A percentile compares a stretch with the other conserved stretches of the same genome.
phyloP scores from a whole-genome alignment of 2,888 invertebrate species.

The Rhamphomyia laevipes region DNA sequence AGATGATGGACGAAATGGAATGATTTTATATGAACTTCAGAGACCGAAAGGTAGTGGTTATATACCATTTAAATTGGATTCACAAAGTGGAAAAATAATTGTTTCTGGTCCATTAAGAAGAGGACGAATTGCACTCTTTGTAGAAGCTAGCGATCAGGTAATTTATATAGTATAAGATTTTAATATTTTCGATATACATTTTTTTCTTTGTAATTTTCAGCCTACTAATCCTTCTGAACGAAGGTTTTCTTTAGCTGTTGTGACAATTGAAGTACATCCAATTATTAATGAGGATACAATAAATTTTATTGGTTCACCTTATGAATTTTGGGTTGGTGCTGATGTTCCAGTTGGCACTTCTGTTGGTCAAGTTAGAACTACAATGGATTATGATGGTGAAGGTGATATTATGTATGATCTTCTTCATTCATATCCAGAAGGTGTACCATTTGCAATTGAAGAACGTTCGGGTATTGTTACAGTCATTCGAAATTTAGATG shows the following conservation, averaged over 20 bases:
- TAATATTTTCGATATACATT: background rate
- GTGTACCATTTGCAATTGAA: conserved; percentile 88
- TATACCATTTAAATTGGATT: conserved; percentile 60
- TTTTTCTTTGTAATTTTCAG: conserved; percentile 29
- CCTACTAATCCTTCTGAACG: conserved; percentile 74
- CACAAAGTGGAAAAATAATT: conserved; percentile 55
- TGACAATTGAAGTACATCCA: conserved; percentile 62
- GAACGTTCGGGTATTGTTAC: conserved; percentile 79
- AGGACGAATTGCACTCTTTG: conserved; percentile 67
- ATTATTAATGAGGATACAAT: conserved; percentile 44
- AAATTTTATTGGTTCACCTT: conserved; percentile 73
- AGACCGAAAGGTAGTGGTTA: conserved; percentile 52
- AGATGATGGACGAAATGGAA: conserved; percentile 55
- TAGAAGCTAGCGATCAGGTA: conserved; percentile 65
- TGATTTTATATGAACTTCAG: conserved; percentile 62
- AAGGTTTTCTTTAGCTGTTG: conserved; percentile 71
- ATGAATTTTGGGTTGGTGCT: conserved; percentile 84
- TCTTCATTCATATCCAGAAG: conserved; percentile 75
- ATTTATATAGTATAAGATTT: background rate
- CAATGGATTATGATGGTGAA: conserved; percentile 54
- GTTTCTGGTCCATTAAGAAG: conserved; percentile 51
- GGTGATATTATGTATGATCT: conserved; percentile 60
- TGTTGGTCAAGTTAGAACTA: conserved; percentile 71
- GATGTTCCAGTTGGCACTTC: conserved; percentile 75
- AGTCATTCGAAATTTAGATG: conserved; percentile 61